Conservation (phyloP, 53 echinoderm and acorn worm species). For the Arbacia lixula region DNA sequence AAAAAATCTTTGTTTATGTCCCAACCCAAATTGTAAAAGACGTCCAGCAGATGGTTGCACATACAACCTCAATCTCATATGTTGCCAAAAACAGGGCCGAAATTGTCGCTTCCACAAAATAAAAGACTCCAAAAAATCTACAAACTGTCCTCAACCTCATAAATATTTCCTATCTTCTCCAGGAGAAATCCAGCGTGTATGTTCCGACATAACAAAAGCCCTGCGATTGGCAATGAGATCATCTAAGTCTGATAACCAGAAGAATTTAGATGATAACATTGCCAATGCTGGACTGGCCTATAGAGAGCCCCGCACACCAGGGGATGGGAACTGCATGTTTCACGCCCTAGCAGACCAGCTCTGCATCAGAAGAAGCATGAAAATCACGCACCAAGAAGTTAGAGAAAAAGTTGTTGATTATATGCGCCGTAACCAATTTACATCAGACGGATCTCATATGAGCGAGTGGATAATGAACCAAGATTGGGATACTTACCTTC, state of each 20-base stretch:
- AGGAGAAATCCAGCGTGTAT: neutral
- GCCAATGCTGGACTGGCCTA: neutral
- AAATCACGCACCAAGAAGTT: neutral
- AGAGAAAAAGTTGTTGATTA: neutral
- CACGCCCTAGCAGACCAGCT: conserved; percentile 14
- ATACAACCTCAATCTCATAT: neutral
- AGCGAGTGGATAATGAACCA: neutral
- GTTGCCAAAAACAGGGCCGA: conserved; percentile 3
- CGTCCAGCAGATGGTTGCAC: neutral
- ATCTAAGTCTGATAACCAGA: neutral
- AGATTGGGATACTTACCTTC: neutral
- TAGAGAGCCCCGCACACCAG: conserved; percentile 11
- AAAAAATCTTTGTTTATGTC: neutral
- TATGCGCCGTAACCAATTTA: neutral
- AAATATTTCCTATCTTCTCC: neutral
- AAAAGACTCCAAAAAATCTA: too few relatives aligned
- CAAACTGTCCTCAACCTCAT: neutral
- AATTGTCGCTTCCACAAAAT: neutral
- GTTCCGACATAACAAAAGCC: neutral
- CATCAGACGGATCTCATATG: neutral
- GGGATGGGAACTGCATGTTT: conserved; percentile 26
- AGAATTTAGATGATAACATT: neutral
- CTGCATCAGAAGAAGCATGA: neutral
- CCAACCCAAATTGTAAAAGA: neutral
- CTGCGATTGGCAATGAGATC: neutral